Conservation (phyloP, 2,888 invertebrate genomes). For the Sceliomorpha sp. region DNA sequence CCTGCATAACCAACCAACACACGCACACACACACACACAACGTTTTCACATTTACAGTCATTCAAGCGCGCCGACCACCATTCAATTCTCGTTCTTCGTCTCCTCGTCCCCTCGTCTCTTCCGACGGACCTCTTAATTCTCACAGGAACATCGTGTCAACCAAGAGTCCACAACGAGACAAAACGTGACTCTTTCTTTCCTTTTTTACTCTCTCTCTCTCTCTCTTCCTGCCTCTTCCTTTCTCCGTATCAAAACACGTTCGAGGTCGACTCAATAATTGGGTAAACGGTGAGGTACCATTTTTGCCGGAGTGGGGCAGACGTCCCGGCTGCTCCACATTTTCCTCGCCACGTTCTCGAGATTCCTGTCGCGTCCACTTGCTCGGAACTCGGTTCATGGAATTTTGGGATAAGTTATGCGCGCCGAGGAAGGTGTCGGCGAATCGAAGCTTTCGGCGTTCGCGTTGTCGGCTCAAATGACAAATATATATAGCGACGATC, state of each 20-base stretch:
- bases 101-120: constrained; percentile 2
- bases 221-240: constrained; percentile 23
- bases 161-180: background rate
- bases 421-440: too few species aligned
- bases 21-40: too few species aligned
- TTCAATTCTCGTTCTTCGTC: background rate
- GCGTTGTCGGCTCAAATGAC: too few species aligned
- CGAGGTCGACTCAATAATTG: constrained; percentile 35
- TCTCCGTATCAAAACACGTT: constrained; percentile 33
- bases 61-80: constrained; percentile 25
- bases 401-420: constrained; percentile 32
- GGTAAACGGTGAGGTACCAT: constrained; percentile 39
- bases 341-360: constrained; percentile 33
- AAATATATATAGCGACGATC: too few species aligned
- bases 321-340: constrained; percentile 43
- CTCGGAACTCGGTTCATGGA: constrained; percentile 19
- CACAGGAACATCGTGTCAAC: constrained; percentile 13
- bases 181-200: constrained; percentile 5
- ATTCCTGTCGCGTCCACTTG: constrained; percentile 31
- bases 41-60: constrained; percentile 31
- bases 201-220: constrained; percentile 11
- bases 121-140: constrained; percentile 17
- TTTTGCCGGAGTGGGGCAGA: constrained; percentile 34
- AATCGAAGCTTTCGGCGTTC: too few species aligned
- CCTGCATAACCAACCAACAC: constrained; percentile 36